These are phyloP conservation scores for Andricus grossulariae DNA, from an alignment of 1,140 invertebrate species.

Conservation along the genomic window DNA sequence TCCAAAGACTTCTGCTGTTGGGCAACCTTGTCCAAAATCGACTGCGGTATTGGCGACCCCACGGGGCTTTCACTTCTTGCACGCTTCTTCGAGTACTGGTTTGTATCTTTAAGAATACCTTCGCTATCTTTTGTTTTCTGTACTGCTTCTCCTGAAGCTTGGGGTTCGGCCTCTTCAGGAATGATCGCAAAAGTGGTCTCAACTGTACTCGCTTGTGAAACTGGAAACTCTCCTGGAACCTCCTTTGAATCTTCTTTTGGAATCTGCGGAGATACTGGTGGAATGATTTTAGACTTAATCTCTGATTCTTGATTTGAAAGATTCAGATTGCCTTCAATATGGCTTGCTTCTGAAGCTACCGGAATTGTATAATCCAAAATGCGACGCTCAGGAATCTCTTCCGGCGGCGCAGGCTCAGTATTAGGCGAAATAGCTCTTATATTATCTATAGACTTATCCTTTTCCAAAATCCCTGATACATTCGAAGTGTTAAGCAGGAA, in stretches of 20 bases:
- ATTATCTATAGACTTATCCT: no score
- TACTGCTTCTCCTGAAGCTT: background rate
- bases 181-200: background rate
- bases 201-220: background rate
- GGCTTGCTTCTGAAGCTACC: no score
- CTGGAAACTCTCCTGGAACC: background rate
- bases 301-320: no score
- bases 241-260: background rate
- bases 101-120: background rate
- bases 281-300: background rate
- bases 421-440: no score
- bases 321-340: no score
- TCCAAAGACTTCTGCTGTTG: conserved; percentile 9
- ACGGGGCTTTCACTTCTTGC: background rate
- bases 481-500: no score
- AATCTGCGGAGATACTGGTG: background rate
- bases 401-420: no score
- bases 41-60: background rate
- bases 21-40: conserved; percentile 16
- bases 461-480: no score
- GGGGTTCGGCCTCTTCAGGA: background rate
- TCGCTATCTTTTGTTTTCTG: background rate
- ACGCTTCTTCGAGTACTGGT: no score
- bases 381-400: no score
- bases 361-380: no score